A percentile compares a stretch with the other conserved stretches of the same genome.
Evolutionary conservation across 2,888 invertebrate species (phyloP).

Genomic region (Strigamia maritima): DNA sequence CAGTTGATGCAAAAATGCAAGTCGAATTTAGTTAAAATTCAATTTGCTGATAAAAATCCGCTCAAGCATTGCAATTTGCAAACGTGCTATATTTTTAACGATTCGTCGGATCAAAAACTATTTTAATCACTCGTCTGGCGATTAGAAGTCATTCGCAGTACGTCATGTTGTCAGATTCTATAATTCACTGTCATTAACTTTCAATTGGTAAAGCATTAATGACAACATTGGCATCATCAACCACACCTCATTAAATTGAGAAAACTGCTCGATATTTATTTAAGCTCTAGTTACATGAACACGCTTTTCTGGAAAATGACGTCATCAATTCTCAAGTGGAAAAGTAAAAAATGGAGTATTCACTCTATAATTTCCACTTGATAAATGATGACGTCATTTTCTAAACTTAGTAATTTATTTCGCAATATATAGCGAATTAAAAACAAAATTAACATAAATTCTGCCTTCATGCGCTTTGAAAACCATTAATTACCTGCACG

Average conservation of each 20-base stretch:
- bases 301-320: too few species aligned
- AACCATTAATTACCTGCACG: background rate
- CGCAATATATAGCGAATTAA: background rate
- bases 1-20: background rate
- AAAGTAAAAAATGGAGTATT: too few species aligned
- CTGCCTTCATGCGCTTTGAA: background rate
- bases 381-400: too few species aligned
- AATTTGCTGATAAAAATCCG: background rate
- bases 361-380: too few species aligned
- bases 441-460: background rate
- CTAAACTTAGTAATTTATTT: too few species aligned
- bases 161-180: conserved; percentile 2
- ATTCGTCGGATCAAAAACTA: background rate
- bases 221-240: background rate
- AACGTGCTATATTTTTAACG: background rate
- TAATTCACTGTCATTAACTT: conserved; percentile 15
- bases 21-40: background rate
- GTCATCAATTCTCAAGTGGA: too few species aligned
- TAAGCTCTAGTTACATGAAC: too few species aligned
- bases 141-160: background rate
- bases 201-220: conserved; percentile 12
- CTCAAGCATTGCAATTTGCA: background rate
- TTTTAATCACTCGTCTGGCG: background rate
- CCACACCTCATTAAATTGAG: background rate
- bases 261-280: background rate